Evolutionary conservation across 2,888 invertebrate genomes (phyloP), one percentile per base, ranked within the genome.

Genomic region (Cryptophagus acutangulus): DNA sequence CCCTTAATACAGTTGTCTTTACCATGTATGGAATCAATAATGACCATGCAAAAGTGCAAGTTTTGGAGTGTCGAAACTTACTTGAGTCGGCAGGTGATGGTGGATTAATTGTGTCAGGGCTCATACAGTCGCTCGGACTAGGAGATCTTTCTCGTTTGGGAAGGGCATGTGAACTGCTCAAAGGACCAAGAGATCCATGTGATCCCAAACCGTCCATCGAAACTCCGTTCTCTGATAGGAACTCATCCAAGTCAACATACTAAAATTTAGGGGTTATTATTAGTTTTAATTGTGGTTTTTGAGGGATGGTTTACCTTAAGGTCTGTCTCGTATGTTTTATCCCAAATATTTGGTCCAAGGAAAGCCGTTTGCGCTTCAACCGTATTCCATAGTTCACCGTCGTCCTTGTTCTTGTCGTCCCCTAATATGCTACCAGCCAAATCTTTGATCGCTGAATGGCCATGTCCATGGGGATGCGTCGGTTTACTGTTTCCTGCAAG

Each of bases 171-270:
- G 78, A 78, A 54, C 78, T 76, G 54, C 76, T 71, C 57, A 77
- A 71, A 46, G 77, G 74, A 45, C 72, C 74, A 61, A 74, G 69
- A 17, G 65, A 61, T 12, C 66, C 65, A 36, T 56, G 58, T 1
- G 55, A 49, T 6, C 55, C 78, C 66, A 82, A 72, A 1, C 78
- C 81, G 67, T 90, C 89, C 70, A 86, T 82, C 52, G 90, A 89
- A 72, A 91, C 89, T 60, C 90, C 91, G 71, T 93, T 94, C 74
- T 94, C 94, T 65, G 88, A 90, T 65, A 94, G 81, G 75, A 94
- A 94, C 75, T 94, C 94, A 74, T 95, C 94, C 75, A 95, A 77
- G 75, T 94, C 94, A 75, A 94, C 93, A 73, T 93, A 94, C 88
- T 92, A 78, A 57, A 78, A 76, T 55, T 49, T 28, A 13, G 12